Evolutionary conservation across 2,888 invertebrate species (phyloP).

Genomic region (Syritta pipiens): DNA sequence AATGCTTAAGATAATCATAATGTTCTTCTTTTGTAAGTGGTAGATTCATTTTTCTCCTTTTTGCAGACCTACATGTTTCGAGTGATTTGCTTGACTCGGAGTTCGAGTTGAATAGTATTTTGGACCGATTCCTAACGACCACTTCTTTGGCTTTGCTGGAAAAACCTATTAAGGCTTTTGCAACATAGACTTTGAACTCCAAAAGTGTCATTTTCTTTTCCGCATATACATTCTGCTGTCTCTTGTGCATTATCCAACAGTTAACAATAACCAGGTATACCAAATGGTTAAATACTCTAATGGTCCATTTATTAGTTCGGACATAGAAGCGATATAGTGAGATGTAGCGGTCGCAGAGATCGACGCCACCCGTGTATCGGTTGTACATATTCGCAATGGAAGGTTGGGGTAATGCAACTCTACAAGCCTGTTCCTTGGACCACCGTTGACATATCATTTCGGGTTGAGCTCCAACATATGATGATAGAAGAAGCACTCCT

Average conservation of each 20-base stretch:
- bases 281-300: neutral
- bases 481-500: neutral
- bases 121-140: slow-evolving; percentile 6
- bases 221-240: neutral
- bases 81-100: slow-evolving; percentile 8
- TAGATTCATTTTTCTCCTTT: neutral
- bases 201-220: slow-evolving; percentile 19
- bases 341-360: slow-evolving; percentile 3
- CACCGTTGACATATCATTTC: neutral
- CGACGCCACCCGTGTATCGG: neutral
- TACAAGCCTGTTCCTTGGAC: neutral
- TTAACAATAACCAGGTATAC: neutral
- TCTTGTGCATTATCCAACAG: slow-evolving; percentile 4
- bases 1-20: slow-evolving; percentile 9
- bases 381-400: neutral
- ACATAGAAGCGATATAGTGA: slow-evolving; percentile 8
- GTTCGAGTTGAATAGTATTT: neutral
- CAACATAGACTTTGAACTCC: slow-evolving; percentile 1
- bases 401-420: neutral
- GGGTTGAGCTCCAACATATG: neutral
- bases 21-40: neutral
- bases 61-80: slow-evolving; percentile 1
- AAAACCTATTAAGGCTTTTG: slow-evolving; percentile 16
- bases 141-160: slow-evolving; percentile 13
- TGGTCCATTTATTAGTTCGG: neutral